Percentiles rank a stretch among this genome's conserved stretches.
Conservation (phyloP, 2,797 vertebrate species). For the Girardinus metallicus region DNA sequence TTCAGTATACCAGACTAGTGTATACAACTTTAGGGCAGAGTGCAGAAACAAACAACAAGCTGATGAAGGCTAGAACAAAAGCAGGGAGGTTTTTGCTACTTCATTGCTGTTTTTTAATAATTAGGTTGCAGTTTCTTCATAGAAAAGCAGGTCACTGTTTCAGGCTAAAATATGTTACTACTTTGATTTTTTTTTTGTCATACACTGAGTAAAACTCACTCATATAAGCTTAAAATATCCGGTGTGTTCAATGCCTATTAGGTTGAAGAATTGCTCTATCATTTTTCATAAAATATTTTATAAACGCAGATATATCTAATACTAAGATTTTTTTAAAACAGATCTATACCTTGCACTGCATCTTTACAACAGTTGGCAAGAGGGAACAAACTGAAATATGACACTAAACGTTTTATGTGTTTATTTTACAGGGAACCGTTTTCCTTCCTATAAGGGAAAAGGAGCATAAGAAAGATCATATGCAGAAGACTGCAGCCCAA, state of each 20-base stretch:
- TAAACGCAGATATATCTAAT: not conserved
- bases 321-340: not conserved
- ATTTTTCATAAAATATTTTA: not conserved
- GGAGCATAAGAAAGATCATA: not conserved
- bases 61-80: conserved; percentile 1
- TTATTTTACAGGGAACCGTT: not conserved
- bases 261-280: not conserved
- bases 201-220: not conserved
- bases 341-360: not conserved
- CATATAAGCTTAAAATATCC: not conserved
- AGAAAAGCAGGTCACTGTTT: not conserved
- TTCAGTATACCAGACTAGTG: not conserved
- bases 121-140: not conserved
- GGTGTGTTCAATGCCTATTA: not conserved
- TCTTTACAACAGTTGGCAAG: not conserved
- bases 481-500: not conserved
- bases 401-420: not conserved
- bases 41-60: not conserved
- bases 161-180: not conserved
- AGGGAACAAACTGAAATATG: not conserved
- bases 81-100: not conserved
- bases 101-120: not conserved
- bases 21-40: not conserved
- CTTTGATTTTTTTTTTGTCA: not conserved
- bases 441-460: not conserved